A percentile compares a stretch with the other conserved stretches of the same genome.
Conservation (phyloP, 2,888 invertebrate species). For the Hipparchia sbordonii region DNA sequence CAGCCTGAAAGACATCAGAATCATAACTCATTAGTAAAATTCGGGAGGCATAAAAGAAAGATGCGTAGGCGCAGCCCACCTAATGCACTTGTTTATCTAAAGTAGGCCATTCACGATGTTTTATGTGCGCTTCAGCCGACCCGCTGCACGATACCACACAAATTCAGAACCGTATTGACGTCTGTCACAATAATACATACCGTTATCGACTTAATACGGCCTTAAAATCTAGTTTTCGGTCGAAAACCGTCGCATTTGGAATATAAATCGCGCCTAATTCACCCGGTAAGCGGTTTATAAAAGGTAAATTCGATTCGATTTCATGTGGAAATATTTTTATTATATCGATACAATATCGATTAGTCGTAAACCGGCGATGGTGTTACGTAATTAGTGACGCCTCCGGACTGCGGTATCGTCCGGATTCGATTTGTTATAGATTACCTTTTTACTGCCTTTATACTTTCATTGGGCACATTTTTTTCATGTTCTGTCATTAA, state of each 20-base stretch:
- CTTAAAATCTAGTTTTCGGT: constrained; percentile 42
- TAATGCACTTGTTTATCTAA: constrained; percentile 52
- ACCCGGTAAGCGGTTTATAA: constrained; percentile 40
- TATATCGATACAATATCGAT: constrained; percentile 37
- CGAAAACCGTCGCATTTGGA: constrained; percentile 36
- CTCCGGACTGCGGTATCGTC: constrained; percentile 2
- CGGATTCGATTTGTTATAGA: constrained; percentile 17
- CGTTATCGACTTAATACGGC: constrained; percentile 39
- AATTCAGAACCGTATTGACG: constrained; percentile 40
- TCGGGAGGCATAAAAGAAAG: constrained; percentile 14
- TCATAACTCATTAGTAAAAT: background rate
- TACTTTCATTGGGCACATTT: constrained; percentile 3
- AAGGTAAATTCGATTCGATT: constrained; percentile 40
- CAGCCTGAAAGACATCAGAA: too few relatives aligned
- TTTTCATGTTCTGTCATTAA: background rate
- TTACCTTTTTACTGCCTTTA: constrained; percentile 3
- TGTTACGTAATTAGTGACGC: constrained; percentile 24
- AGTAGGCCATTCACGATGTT: constrained; percentile 56
- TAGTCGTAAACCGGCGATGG: constrained; percentile 26
- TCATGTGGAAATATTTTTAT: constrained; percentile 36
- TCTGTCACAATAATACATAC: constrained; percentile 43
- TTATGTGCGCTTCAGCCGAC: constrained; percentile 54
- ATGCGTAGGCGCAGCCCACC: constrained; percentile 21
- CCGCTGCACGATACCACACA: constrained; percentile 36
- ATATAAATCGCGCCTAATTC: constrained; percentile 45